Evolutionary conservation across 1,140 invertebrate genomes (phyloP), one percentile per base, ranked within the genome.

Genomic region (Macrostomum lignano): DNA sequence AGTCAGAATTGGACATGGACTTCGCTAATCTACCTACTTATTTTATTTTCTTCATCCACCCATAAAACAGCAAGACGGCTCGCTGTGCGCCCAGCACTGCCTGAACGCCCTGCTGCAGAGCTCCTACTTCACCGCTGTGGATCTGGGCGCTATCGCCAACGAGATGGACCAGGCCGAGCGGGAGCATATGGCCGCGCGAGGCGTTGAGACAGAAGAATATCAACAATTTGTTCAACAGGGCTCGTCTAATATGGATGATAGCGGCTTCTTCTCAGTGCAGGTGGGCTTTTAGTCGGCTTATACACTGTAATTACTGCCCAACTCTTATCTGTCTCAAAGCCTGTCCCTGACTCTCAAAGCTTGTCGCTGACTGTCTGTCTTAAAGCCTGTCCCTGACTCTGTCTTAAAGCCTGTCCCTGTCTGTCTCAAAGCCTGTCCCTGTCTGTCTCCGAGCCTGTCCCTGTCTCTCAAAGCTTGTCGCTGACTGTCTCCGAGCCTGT

Each of bases 251-350:
- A 72, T 74, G 62, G 74, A 78, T 48, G 74, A 79, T 52, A 74
- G 70, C 56, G 75, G 75, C 17, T 78, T 71, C 52, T 81, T 81
- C 55, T 76, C 73, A 20, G 68, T 81, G 25, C 74, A 81, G 67
- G 32, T 33, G 4, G 26, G 72, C 10, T 15, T 10, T 4, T 7
- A 35, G 6, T n/a, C 4, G 7, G 7, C 34, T 10, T 7, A 35
- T 6, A 32, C 5, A 7, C 10, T 32, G n/a, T 10, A 35, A 32
- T 35, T 30, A 31, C 30, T n/a, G n/a, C n/a, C n/a, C n/a, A n/a
- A n/a, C n/a, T n/a, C n/a, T n/a, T n/a, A n/a, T n/a, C n/a, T n/a
- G n/a, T n/a, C n/a, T n/a, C n/a, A n/a, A n/a, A n/a, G n/a, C n/a
- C n/a, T n/a, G n/a, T n/a, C n/a, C n/a, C n/a, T n/a, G n/a, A n/a